phyloP scores from a whole-genome alignment of 2,113 vertebrate species.

The Heteronetta atricapilla region DNA sequence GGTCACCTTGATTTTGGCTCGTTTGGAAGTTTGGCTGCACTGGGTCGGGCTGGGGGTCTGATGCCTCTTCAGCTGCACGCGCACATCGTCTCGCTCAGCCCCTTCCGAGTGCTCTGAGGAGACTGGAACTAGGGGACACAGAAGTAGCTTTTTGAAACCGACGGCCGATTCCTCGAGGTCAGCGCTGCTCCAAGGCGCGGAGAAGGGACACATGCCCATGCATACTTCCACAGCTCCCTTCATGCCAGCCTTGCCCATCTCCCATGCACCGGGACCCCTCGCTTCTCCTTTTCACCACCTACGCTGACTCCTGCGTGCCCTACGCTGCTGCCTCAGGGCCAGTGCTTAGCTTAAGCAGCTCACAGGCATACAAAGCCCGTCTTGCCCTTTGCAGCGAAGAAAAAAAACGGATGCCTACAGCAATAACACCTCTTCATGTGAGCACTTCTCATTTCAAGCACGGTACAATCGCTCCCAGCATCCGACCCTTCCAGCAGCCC shows the following conservation, averaged over 20 bases:
- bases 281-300: background rate
- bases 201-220: background rate
- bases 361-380: no score
- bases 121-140: slow-evolving; percentile 82
- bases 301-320: accelerated
- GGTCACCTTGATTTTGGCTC: slow-evolving; percentile 97
- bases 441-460: accelerated
- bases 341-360: background rate
- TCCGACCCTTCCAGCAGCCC: background rate
- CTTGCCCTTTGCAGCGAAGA: background rate
- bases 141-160: background rate
- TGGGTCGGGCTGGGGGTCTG: slow-evolving; percentile 85
- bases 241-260: background rate
- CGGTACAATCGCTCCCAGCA: accelerated
- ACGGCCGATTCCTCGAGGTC: background rate
- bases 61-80: slow-evolving; percentile 87
- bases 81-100: slow-evolving; percentile 84
- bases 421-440: accelerated
- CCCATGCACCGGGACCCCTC: background rate
- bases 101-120: slow-evolving; percentile 86
- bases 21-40: slow-evolving; percentile 87
- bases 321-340: background rate
- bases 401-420: accelerated
- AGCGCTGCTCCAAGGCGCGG: background rate
- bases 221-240: background rate